Conservation (phyloP, 2,797 vertebrate genomes). For the Hipposideros larvatus region DNA sequence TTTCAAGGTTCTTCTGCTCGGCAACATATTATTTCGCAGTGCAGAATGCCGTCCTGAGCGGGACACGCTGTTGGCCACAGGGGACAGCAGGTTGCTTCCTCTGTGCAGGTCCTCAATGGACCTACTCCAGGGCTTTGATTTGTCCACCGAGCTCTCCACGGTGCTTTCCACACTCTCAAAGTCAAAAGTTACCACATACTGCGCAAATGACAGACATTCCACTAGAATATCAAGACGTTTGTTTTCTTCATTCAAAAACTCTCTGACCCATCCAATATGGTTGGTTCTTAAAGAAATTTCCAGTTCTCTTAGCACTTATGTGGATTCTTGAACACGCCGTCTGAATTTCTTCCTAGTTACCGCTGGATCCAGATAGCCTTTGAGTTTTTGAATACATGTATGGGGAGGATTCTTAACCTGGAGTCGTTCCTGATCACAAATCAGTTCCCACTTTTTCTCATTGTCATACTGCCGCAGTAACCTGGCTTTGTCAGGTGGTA, state of each 20-base stretch:
- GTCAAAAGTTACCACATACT: conserved; percentile 98
- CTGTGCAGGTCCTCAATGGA: conserved; percentile 98
- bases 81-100: conserved; percentile 95
- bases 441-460: conserved; percentile 99
- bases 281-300: conserved; percentile 99
- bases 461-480: conserved; percentile 98
- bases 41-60: conserved; percentile 94
- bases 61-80: conserved; percentile 92
- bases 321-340: conserved; percentile 97
- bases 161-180: conserved; percentile 93
- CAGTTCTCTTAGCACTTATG: conserved; percentile 96
- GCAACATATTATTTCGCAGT: conserved; percentile 94
- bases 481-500: conserved; percentile 98
- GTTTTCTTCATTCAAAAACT: conserved; percentile 98
- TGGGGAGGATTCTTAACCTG: no score
- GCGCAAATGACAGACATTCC: conserved; percentile 98
- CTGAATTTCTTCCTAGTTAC: conserved; percentile 93
- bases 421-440: conserved; percentile 94
- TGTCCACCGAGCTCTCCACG: conserved; percentile 94
- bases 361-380: no score
- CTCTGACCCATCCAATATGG: conserved; percentile 98
- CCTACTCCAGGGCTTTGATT: conserved; percentile 95
- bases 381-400: no score
- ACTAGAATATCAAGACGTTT: conserved; percentile 97
- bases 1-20: conserved; percentile 95